These are phyloP conservation scores for Eumerus sabulonum DNA, from an alignment of 2,888 invertebrate species.

Conservation along the genomic window DNA sequence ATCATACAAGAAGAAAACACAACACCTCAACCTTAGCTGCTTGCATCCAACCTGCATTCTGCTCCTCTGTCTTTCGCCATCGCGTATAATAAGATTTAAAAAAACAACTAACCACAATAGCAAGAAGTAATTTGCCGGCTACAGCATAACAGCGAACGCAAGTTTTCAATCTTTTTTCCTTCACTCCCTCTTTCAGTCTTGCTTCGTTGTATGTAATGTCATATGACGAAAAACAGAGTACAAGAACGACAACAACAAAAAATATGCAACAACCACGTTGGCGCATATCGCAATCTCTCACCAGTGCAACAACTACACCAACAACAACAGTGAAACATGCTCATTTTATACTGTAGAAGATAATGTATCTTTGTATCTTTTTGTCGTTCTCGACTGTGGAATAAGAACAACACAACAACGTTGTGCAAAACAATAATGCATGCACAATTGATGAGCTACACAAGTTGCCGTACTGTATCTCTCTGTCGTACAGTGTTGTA, in stretches of 20 bases:
- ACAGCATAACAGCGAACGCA: slow-evolving; percentile 51
- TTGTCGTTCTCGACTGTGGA: not conserved
- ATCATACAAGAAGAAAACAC: slow-evolving; percentile 46
- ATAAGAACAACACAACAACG: slow-evolving; percentile 32
- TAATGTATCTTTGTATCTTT: slow-evolving; percentile 40
- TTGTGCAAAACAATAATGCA: slow-evolving; percentile 44
- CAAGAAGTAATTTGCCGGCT: slow-evolving; percentile 59
- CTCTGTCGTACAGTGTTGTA: slow-evolving; percentile 1
- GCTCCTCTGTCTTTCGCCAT: no score
- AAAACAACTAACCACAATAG: slow-evolving; percentile 14
- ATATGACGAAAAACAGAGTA: slow-evolving; percentile 50
- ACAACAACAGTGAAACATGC: slow-evolving; percentile 37
- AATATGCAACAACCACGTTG: slow-evolving; percentile 58
- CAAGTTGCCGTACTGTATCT: not conserved
- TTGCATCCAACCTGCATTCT: no score
- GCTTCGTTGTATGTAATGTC: slow-evolving; percentile 41
- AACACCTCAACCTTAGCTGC: no score
- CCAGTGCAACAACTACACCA: slow-evolving; percentile 6
- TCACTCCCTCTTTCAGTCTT: slow-evolving; percentile 15
- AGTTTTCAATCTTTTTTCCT: slow-evolving; percentile 19
- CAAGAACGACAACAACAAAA: slow-evolving; percentile 38
- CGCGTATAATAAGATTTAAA: slow-evolving; percentile 2
- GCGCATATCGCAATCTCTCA: slow-evolving; percentile 28
- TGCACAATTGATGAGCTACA: slow-evolving; percentile 28
- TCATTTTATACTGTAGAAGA: slow-evolving; percentile 42